These are phyloP conservation scores for Acromyrmex charruanus DNA, from an alignment of 1,140 invertebrate genomes.

Conservation along the genomic window DNA sequence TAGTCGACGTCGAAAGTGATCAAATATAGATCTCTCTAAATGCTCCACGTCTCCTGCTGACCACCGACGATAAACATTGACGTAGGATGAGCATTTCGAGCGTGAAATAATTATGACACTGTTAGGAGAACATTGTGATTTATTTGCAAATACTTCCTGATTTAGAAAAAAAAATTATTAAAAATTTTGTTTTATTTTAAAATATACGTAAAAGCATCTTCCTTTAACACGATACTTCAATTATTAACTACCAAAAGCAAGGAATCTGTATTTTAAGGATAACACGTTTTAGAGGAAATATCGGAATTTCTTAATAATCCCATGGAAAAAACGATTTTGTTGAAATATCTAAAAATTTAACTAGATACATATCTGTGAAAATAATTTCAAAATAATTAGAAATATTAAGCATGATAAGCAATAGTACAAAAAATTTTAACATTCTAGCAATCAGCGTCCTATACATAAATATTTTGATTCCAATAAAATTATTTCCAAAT, in stretches of 20 bases:
- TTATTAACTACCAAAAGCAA: neutral
- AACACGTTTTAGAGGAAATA: neutral
- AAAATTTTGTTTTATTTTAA: neutral
- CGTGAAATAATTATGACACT: constrained; percentile 71
- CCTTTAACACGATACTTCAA: neutral
- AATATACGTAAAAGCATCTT: neutral
- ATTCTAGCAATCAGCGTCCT: no score
- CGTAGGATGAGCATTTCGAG: constrained; percentile 42
- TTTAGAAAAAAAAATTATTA: neutral
- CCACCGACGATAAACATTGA: constrained; percentile 73
- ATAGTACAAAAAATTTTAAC: no score
- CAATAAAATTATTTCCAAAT: no score
- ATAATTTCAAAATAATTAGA: no score
- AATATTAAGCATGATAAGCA: no score
- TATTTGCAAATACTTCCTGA: neutral
- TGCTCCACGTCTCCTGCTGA: constrained; percentile 56
- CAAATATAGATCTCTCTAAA: constrained; percentile 82
- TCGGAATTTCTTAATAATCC: neutral
- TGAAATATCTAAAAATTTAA: no score
- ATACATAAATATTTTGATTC: no score
- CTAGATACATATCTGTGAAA: no score
- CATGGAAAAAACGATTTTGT: no score
- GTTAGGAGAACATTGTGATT: constrained; percentile 11
- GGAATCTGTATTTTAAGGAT: neutral
- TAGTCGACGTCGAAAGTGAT: constrained; percentile 78